Percentiles rank a stretch among this genome's conserved stretches.
Evolutionary conservation across 1,140 invertebrate species (phyloP).

Genomic region (Stegodyphus mimosarum): DNA sequence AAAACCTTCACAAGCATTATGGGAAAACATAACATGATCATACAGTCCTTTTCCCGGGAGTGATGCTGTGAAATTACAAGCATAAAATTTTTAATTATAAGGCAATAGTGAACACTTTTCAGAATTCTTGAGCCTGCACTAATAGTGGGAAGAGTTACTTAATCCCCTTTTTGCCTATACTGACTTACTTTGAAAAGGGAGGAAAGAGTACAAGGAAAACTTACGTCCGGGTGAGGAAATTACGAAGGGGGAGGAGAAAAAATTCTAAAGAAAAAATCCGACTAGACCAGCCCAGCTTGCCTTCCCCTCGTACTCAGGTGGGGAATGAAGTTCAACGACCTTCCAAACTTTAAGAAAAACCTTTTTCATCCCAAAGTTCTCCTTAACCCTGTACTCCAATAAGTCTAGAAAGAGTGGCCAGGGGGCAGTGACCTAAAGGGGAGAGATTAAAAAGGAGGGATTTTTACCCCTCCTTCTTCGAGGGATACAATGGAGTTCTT

Average conservation of each 20-base stretch:
- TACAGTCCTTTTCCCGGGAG: no score
- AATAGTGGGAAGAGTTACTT: neutral
- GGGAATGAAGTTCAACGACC: constrained; percentile 50
- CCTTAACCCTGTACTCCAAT: constrained; percentile 5
- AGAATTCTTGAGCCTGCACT: neutral
- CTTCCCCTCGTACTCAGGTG: constrained; percentile 11
- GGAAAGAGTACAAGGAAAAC: neutral
- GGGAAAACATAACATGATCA: no score
- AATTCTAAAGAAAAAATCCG: neutral
- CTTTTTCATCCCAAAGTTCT: constrained; percentile 1
- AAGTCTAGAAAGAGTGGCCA: constrained; percentile 6
- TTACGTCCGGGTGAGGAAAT: neutral
- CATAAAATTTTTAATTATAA: no score
- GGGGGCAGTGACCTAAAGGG: constrained; percentile 44
- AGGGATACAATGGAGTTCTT: constrained; percentile 22
- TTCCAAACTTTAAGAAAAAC: constrained; percentile 6
- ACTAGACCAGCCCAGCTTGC: neutral
- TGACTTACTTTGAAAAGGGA: neutral
- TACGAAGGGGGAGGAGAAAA: neutral
- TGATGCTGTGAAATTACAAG: no score
- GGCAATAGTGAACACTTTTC: no score
- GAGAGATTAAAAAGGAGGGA: constrained; percentile 1
- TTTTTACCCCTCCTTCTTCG: neutral
- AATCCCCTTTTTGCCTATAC: neutral
- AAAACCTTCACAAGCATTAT: no score